Conservation (phyloP, 2,797 vertebrate genomes). For the Catostomus latipinnis region DNA sequence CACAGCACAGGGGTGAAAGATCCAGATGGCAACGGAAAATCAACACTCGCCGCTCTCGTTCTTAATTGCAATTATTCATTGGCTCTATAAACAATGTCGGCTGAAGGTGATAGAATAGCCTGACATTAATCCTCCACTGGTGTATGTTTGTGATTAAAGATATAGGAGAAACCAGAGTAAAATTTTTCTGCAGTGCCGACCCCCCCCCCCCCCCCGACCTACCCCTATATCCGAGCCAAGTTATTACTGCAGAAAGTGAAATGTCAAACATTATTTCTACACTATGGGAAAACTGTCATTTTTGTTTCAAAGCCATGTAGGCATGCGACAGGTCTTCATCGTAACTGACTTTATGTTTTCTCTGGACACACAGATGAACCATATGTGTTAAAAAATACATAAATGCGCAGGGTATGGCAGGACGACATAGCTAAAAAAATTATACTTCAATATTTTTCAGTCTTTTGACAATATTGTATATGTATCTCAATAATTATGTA, state of each 20-base stretch:
- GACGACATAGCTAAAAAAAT: too few species aligned
- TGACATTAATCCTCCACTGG: slow-evolving; percentile 17
- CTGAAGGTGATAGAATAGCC: slow-evolving; percentile 17
- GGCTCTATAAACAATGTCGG: slow-evolving; percentile 18
- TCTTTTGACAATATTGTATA: too few species aligned
- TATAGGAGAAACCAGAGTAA: background rate
- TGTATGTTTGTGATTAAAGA: slow-evolving; percentile 16
- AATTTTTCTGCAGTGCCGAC: background rate
- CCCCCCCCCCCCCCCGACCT: slow-evolving; percentile 4
- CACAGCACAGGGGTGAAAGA: slow-evolving; percentile 35
- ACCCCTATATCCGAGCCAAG: slow-evolving; percentile 29
- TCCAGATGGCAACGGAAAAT: slow-evolving; percentile 35
- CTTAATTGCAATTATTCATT: slow-evolving; percentile 47
- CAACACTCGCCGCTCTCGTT: slow-evolving; percentile 34
- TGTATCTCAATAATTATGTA: too few species aligned
- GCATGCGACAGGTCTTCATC: slow-evolving; percentile 83
- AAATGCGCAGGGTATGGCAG: slow-evolving; percentile 48
- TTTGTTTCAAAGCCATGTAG: slow-evolving; percentile 82
- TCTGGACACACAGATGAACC: slow-evolving; percentile 77
- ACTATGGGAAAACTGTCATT: slow-evolving; percentile 83
- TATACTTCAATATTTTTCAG: too few species aligned
- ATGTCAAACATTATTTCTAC: slow-evolving; percentile 63
- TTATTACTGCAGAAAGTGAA: slow-evolving; percentile 61
- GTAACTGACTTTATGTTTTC: slow-evolving; percentile 87
- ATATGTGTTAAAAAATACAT: slow-evolving; percentile 65